Conservation (phyloP, 2,113 vertebrate species). For the Cyprinus carpio region DNA sequence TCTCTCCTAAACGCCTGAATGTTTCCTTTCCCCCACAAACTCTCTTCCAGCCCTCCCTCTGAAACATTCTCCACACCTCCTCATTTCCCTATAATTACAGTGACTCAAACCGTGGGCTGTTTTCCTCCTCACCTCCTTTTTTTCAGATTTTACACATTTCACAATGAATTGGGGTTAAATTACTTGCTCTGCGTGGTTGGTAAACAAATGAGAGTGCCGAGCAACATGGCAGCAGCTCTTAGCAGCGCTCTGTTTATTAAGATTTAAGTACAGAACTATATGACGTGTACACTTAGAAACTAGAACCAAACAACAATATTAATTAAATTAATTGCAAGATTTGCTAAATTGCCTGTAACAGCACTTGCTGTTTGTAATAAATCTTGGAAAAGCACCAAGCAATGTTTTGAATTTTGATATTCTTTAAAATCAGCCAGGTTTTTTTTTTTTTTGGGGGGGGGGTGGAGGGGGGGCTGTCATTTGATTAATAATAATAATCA, state of each 20-base stretch:
- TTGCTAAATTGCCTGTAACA: too few species aligned
- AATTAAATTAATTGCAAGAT: too few species aligned
- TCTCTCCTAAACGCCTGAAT: constrained; percentile 14
- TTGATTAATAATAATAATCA: neutral
- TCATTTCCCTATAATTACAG: constrained; percentile 35
- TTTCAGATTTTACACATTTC: constrained; percentile 18
- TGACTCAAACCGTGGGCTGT: constrained; percentile 51
- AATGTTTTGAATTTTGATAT: neutral
- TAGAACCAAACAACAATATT: too few species aligned
- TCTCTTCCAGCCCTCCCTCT: neutral
- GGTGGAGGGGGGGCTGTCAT: neutral
- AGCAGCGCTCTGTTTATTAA: neutral
- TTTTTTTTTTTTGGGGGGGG: too few species aligned
- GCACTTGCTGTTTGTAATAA: neutral
- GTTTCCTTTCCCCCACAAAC: neutral
- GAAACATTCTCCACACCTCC: constrained; percentile 44
- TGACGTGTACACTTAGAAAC: neutral
- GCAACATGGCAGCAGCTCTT: neutral
- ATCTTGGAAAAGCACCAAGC: neutral
- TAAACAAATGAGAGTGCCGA: constrained; percentile 23
- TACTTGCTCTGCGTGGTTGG: constrained; percentile 19
- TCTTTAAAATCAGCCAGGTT: neutral
- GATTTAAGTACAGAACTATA: neutral
- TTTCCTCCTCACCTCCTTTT: constrained; percentile 18
- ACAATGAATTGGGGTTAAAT: constrained; percentile 22